These are phyloP conservation scores for Notoglanidium macrostoma DNA, from an alignment of 2,797 vertebrate genomes.

Conservation along the genomic window DNA sequence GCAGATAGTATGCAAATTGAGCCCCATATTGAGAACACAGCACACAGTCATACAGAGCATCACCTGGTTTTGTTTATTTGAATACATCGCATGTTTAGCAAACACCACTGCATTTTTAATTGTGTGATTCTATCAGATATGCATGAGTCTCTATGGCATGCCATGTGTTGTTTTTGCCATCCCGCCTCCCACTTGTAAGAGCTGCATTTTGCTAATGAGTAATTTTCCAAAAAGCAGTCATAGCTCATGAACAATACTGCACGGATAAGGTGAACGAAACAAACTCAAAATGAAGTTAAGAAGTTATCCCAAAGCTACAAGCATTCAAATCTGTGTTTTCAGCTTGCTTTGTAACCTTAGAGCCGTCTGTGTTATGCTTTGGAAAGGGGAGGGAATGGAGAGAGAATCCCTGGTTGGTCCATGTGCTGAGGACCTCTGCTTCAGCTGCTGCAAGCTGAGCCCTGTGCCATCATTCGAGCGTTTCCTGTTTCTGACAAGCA, in stretches of 20 bases:
- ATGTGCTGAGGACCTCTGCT: conserved; percentile 42
- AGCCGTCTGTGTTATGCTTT: conserved; percentile 33
- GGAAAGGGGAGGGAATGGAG: conserved; percentile 45
- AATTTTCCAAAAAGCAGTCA: background rate
- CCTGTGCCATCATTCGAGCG: conserved; percentile 47
- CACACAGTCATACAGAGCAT: background rate
- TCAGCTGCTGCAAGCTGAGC: conserved; percentile 40
- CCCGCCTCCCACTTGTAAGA: background rate
- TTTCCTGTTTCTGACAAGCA: conserved; percentile 74
- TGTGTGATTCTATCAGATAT: background rate
- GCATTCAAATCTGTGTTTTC: conserved; percentile 16
- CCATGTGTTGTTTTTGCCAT: background rate
- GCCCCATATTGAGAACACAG: background rate
- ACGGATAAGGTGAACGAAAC: background rate
- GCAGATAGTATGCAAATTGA: background rate
- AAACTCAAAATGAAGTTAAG: background rate
- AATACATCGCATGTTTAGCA: background rate
- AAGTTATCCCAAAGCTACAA: background rate
- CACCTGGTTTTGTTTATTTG: background rate
- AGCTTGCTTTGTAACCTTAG: conserved; percentile 39
- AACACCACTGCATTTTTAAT: conserved; percentile 15
- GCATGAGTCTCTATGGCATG: background rate
- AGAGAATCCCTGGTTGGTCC: conserved; percentile 40
- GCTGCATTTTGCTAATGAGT: conserved; percentile 17
- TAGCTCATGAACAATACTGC: background rate